Evolutionary conservation across 2,888 invertebrate species (phyloP).

Genomic region (Altica lythri): DNA sequence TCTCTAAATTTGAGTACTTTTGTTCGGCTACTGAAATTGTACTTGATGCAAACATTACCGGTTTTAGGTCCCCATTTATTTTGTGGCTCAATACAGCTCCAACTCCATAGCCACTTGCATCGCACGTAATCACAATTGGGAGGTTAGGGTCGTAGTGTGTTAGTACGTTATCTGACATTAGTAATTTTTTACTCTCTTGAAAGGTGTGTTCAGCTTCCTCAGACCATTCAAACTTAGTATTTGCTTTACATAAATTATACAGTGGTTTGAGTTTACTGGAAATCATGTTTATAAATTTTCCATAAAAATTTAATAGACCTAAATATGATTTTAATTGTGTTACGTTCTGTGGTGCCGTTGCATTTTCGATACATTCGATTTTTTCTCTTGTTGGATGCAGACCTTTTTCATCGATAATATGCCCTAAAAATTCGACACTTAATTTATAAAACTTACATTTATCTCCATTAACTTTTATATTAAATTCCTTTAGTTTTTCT

Average conservation of each 20-base stretch:
- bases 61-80: too few species aligned
- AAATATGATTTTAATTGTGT: conserved; percentile 30
- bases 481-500: not conserved
- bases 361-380: conserved; percentile 18
- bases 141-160: too few species aligned
- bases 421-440: conserved; percentile 15
- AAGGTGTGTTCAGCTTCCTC: too few species aligned
- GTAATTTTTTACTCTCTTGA: too few species aligned
- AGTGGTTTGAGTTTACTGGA: conserved; percentile 24
- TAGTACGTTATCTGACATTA: too few species aligned
- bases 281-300: conserved; percentile 31
- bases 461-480: not conserved
- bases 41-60: too few species aligned
- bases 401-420: conserved; percentile 12
- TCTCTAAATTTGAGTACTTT: too few species aligned
- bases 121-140: too few species aligned
- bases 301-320: conserved; percentile 30
- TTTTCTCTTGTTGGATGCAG: conserved; percentile 22
- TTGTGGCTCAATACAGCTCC: too few species aligned
- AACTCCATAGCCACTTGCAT: too few species aligned
- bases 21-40: too few species aligned
- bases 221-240: too few species aligned
- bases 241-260: conserved; percentile 24
- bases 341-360: conserved; percentile 19
- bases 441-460: not conserved